phyloP scores from a whole-genome alignment of 1,140 invertebrate species.

The Pantala flavescens region DNA sequence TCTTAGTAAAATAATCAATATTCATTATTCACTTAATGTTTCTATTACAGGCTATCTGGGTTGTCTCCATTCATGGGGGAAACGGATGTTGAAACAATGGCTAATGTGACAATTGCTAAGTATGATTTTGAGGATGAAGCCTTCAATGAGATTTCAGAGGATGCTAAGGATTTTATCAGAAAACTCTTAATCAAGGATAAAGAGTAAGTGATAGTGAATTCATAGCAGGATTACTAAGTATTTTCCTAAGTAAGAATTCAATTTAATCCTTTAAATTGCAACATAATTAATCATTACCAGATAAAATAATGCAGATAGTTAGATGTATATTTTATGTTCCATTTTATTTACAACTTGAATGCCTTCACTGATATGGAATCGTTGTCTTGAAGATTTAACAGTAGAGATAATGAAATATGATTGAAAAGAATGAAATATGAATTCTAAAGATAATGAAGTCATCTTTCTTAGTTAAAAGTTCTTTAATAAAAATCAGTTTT shows the following conservation, averaged over 20 bases:
- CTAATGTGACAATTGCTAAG: slow-evolving; percentile 88
- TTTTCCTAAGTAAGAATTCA: slow-evolving; percentile 9
- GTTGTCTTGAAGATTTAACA: too few species aligned
- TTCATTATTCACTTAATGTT: background rate
- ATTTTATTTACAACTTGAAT: too few species aligned
- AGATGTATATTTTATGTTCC: too few species aligned
- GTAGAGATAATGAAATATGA: too few species aligned
- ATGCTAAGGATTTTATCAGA: slow-evolving; percentile 86
- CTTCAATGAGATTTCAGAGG: slow-evolving; percentile 81
- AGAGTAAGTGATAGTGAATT: slow-evolving; percentile 53
- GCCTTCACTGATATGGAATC: too few species aligned
- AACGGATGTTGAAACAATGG: slow-evolving; percentile 93
- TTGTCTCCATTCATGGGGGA: slow-evolving; percentile 98
- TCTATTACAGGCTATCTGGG: slow-evolving; percentile 71
- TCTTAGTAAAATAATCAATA: too few species aligned
- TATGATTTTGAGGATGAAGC: slow-evolving; percentile 93
- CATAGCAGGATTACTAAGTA: background rate
- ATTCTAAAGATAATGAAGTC: too few species aligned
- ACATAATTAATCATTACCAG: too few species aligned
- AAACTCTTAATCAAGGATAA: slow-evolving; percentile 81
- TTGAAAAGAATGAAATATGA: too few species aligned
- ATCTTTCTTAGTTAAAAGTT: too few species aligned
- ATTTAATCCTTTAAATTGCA: background rate
- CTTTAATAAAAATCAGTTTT: too few species aligned
- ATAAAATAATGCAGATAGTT: too few species aligned